Base-by-base conservation (phyloP, 1,140 invertebrate genomes). In the Leucophenga varia region DNA sequence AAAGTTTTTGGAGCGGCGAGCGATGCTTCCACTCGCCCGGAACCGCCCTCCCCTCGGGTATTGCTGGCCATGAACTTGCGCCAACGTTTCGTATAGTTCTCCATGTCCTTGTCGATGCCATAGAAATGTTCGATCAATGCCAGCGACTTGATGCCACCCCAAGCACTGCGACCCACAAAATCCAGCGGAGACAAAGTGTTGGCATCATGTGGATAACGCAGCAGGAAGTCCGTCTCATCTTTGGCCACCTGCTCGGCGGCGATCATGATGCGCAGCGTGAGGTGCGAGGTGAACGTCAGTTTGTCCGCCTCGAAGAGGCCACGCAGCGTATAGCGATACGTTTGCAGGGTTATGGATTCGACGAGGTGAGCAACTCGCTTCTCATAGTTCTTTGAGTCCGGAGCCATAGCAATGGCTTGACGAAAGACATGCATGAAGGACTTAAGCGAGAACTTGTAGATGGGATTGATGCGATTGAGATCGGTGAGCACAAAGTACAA, bases 21-120 rank as follows among this genome's bases (percentile, higher is more conserved):
- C 93, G 94, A 61, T 91, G 91, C 71, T 95, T 97, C 93, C 93
- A 97, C 64, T 96, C 93, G 52, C 92, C 90, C 0, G 93, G 93
- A 54, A 95, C 84, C 72, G 92, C 93, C 72, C 95, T 93, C 69
- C 87, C 86, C 76, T 97, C 93, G 1, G 94, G 93, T 43, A 74
- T 95, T 91, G 39, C 87, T 87, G 56, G 95, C 91, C 1, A 91
- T 85, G 67, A 93, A 92, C 68, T 93, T 93, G 61, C 87, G 88
- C 94, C 91, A 95, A 49, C 89, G 72, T 72, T 95, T 96, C 0
- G 86, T 83, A 12, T 91, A 91, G 0, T 89, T 89, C 78, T 95
- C 92, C 52, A 97, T 90, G 71, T 96, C 94, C 50, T 89, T 85
- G 69, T 96, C 93, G 12, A 97, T 78, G 74, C 89, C 90, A 52